These are phyloP conservation scores for Telmatochromis sp. DNA, from an alignment of 2,113 vertebrate species.

Conservation along the genomic window DNA sequence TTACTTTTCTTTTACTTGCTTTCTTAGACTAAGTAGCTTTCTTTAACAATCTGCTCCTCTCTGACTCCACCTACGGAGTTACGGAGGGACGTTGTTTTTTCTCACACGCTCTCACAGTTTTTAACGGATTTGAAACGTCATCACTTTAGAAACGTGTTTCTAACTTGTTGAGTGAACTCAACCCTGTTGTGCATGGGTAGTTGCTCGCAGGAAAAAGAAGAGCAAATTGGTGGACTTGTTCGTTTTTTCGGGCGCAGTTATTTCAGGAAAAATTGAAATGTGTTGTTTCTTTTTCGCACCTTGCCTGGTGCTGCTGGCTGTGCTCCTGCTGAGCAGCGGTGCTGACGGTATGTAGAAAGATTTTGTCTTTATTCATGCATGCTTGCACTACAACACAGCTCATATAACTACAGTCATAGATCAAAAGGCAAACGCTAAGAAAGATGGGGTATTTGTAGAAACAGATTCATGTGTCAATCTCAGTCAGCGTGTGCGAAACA, in stretches of 20 bases:
- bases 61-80: background rate
- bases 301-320: background rate
- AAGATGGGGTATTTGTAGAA: background rate
- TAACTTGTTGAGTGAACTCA: background rate
- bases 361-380: background rate
- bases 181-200: background rate
- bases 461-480: background rate
- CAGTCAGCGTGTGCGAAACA: background rate
- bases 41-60: background rate
- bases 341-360: background rate
- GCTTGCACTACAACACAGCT: background rate
- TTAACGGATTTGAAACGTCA: background rate
- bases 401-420: background rate
- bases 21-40: background rate
- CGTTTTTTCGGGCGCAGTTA: background rate
- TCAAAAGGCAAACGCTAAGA: background rate
- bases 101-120: background rate
- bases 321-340: background rate
- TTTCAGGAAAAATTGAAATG: background rate
- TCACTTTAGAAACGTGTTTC: background rate
- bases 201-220: background rate
- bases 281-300: background rate
- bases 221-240: background rate
- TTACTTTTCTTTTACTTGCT: background rate
- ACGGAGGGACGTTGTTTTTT: accelerated